phyloP scores from a whole-genome alignment of 2,797 vertebrate genomes.

The Tympanoctomys barrerae region DNA sequence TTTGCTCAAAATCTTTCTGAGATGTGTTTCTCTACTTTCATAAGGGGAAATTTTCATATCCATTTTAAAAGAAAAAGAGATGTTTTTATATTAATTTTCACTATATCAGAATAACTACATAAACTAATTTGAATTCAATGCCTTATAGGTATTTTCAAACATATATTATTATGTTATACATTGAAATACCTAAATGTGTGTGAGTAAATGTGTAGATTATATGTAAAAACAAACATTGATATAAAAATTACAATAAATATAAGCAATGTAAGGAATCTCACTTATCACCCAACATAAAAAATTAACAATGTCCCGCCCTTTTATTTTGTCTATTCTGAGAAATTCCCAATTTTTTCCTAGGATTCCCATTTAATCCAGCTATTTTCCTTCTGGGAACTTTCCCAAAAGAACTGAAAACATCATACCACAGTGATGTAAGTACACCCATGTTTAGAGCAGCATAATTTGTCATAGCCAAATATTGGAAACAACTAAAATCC shows the following conservation, averaged over 20 bases:
- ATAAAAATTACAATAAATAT: neutral
- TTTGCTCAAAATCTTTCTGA: conserved; percentile 26
- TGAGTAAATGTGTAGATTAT: neutral
- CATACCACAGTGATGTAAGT: no score
- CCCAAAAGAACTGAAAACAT: no score
- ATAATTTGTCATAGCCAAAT: no score
- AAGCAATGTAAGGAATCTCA: neutral
- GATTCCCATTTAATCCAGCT: no score
- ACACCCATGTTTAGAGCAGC: no score
- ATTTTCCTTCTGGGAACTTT: no score
- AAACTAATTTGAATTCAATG: neutral
- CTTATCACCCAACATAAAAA: neutral
- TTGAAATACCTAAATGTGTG: neutral
- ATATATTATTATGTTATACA: neutral
- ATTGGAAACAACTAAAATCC: no score
- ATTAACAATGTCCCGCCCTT: neutral
- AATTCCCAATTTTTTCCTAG: neutral
- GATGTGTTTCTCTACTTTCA: neutral
- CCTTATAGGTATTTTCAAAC: conserved; percentile 16
- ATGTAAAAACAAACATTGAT: neutral
- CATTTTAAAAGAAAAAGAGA: neutral
- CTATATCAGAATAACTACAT: neutral
- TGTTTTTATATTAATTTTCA: neutral
- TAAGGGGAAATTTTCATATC: neutral
- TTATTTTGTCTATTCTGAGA: neutral